Evolutionary conservation across 2,888 invertebrate genomes (phyloP), one percentile per base, ranked within the genome.

Genomic region (Pachycephus smyrnensis): DNA sequence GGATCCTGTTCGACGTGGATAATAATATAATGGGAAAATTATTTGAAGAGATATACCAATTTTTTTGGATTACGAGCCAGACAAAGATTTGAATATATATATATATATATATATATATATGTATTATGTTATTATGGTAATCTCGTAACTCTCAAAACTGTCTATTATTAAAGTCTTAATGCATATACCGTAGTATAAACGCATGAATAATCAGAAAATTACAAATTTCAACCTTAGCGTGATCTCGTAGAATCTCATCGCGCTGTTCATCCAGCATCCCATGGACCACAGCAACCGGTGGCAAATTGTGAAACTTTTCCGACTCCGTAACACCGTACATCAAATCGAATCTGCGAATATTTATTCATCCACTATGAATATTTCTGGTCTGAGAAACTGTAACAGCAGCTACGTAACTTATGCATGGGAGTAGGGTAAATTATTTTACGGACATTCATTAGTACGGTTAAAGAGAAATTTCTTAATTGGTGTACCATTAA

Each of bases 321-420:
- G 95, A 92, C 91, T 97, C 96, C 31, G 97, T 96, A 77, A 97
- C 95, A 33, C 98, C 98, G 88, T 96, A 96, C 91, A 98, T 93
- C 83, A 98, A 92, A 91, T 98, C 97, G 91, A 96, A 97, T 86
- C 97, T 97, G 91, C 75, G 90, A 85, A 79, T 76, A 82, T 73
- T 78, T 68, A 23, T 68, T 68, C 40, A 55, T 55, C 23, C 40
- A 23, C 40, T 55, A 23, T 55, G 15, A 55, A 55, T 55, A 23
- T 55, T 55, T 55, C 40, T 23, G 6, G 40, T 40, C 15, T 2
- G 40, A 55, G 40, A 55, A 55, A 23, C 6, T 55, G 15, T 23
- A 23, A 23, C 40, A 55, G 40, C 23, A 23, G 40, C 1, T 55
- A 23, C 40, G 40, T 55, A 55, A 55, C 40, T 55, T 55, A 6